Percentiles rank a stretch among this genome's conserved stretches.
phyloP scores from a whole-genome alignment of 2,797 vertebrate species.

The Corythornis leucogaster region DNA sequence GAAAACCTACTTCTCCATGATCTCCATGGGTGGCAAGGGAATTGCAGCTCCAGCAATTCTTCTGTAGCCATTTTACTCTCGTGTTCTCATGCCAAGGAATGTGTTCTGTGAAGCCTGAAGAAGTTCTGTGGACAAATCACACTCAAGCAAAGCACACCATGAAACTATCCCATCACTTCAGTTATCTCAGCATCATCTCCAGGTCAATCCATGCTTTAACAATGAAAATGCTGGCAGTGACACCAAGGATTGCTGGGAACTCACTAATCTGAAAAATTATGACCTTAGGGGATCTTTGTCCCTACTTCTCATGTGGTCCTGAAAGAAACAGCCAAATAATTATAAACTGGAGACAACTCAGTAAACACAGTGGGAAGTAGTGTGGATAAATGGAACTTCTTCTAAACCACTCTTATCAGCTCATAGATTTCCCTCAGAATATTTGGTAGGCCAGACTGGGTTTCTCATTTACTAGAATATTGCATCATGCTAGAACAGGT shows the following conservation, averaged over 20 bases:
- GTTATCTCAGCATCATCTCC: neutral
- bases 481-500: neutral
- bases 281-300: slow-evolving; percentile 30
- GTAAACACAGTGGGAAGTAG: neutral
- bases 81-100: fast-evolving
- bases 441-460: neutral
- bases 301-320: neutral
- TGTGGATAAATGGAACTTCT: neutral
- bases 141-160: neutral
- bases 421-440: neutral
- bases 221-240: slow-evolving; percentile 32
- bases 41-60: neutral
- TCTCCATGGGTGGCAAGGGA: neutral
- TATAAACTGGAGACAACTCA: neutral
- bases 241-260: slow-evolving; percentile 30
- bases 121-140: neutral
- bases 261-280: slow-evolving; percentile 27
- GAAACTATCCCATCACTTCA: neutral
- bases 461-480: neutral
- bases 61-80: neutral
- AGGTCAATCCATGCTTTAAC: neutral
- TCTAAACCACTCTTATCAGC: neutral
- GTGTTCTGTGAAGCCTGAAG: neutral
- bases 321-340: slow-evolving; percentile 39
- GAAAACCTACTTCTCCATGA: neutral